phyloP scores from a whole-genome alignment of 2,797 vertebrate species.

The Picus viridis region DNA sequence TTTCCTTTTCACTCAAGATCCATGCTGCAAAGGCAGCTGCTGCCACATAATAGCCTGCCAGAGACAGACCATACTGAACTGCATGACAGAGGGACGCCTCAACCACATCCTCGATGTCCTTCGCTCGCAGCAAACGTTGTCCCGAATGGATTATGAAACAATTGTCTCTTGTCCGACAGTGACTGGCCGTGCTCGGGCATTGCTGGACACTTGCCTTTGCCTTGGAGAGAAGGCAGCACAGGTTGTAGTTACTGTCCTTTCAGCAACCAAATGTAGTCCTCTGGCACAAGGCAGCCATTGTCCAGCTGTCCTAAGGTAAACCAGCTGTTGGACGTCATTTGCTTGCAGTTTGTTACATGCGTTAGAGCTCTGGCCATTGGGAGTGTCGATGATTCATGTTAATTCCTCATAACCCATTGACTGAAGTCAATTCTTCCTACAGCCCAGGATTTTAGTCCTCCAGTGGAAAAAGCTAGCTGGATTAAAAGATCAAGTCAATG shows the following conservation, averaged over 20 bases:
- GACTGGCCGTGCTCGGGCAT: conserved; percentile 65
- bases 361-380: neutral
- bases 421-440: neutral
- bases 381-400: neutral
- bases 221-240: conserved; percentile 77
- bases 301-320: neutral
- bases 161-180: conserved; percentile 71
- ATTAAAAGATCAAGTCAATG: neutral
- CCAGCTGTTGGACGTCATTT: neutral
- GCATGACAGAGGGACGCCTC: conserved; percentile 80
- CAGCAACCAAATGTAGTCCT: neutral
- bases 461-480: neutral
- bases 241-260: conserved; percentile 42
- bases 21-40: neutral
- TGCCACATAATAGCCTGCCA: conserved; percentile 51
- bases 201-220: conserved; percentile 77
- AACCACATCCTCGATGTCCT: conserved; percentile 77
- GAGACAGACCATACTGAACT: conserved; percentile 65
- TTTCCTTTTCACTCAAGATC: conserved; percentile 11
- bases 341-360: neutral
- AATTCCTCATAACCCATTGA: neutral
- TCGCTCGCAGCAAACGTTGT: conserved; percentile 59
- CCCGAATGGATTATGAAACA: conserved; percentile 72
- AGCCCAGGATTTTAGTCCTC: neutral
- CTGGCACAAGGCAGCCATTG: neutral